Percentiles rank a stretch among this genome's conserved stretches.
Evolutionary conservation across 1,140 invertebrate genomes (phyloP).

Genomic region (Drosophila lacertosa): DNA sequence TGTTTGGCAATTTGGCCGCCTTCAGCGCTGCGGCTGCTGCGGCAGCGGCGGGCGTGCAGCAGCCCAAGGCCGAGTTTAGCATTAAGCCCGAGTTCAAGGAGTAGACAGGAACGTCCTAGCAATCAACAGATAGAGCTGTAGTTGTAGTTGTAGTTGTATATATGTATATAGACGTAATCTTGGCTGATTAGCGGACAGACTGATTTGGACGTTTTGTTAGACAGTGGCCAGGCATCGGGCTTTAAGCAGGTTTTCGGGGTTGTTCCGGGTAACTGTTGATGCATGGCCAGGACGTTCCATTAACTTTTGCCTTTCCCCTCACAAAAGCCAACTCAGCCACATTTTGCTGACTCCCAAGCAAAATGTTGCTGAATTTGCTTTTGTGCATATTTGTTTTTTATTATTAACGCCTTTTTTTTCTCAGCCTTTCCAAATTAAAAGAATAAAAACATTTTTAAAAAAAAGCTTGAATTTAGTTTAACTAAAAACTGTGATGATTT

Average conservation of each 20-base stretch:
- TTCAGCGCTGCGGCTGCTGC: conserved; percentile 69
- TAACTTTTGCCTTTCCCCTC: conserved; percentile 8
- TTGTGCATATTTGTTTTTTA: conserved; percentile 39
- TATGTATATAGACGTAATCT: conserved; percentile 21
- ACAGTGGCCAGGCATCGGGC: conserved; percentile 32
- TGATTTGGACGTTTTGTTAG: conserved; percentile 36
- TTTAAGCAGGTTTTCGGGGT: conserved; percentile 38
- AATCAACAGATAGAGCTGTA: not conserved
- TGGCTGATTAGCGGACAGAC: conserved; percentile 49
- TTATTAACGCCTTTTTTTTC: conserved; percentile 34
- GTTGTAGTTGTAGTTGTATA: not conserved
- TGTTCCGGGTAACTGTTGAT: conserved; percentile 10
- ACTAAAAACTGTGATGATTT: conserved; percentile 73
- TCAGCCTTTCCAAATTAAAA: conserved; percentile 44
- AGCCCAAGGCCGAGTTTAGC: conserved; percentile 65
- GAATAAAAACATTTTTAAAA: conserved; percentile 25
- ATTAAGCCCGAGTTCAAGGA: conserved; percentile 77
- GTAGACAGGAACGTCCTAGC: conserved; percentile 37
- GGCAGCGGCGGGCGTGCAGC: conserved; percentile 64
- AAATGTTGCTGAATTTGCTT: conserved; percentile 75
- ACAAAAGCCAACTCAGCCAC: conserved; percentile 70
- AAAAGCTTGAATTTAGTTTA: conserved; percentile 61
- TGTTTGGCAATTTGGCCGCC: conserved; percentile 68
- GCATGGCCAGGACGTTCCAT: conserved; percentile 29
- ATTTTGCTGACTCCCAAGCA: conserved; percentile 44